A percentile compares a stretch with the other conserved stretches of the same genome.
phyloP scores from a whole-genome alignment of 2,113 vertebrate genomes.

The Chauna torquata region DNA sequence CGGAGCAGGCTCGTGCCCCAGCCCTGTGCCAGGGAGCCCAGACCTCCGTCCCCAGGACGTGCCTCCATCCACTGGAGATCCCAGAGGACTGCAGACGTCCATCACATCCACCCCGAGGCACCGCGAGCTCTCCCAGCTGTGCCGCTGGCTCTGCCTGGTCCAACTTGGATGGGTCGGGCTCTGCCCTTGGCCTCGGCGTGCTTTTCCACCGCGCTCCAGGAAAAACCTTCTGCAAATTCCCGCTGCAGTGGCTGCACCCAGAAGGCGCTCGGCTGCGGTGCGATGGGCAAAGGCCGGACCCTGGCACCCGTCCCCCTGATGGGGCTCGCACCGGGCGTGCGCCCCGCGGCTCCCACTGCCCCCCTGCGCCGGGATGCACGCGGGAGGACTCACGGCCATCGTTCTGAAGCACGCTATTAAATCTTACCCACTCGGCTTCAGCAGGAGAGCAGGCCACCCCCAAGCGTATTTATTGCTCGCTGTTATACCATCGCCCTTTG shows the following conservation, averaged over 20 bases:
- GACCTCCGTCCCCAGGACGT: accelerated
- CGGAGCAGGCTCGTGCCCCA: accelerated
- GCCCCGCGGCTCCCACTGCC: neutral
- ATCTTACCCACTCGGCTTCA: neutral
- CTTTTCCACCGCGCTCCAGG: neutral
- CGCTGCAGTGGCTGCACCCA: accelerated
- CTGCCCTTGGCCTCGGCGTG: neutral
- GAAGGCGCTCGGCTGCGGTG: neutral
- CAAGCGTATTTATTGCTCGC: neutral
- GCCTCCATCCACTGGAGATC: neutral
- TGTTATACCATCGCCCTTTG: neutral
- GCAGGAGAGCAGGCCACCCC: neutral
- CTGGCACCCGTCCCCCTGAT: neutral
- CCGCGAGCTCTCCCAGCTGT: neutral
- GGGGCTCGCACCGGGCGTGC: too few relatives aligned
- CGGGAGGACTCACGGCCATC: neutral
- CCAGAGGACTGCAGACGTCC: accelerated
- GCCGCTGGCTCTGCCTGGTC: neutral
- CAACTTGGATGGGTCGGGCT: accelerated
- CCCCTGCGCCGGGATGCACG: neutral
- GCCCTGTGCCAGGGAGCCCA: accelerated
- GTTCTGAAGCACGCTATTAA: neutral
- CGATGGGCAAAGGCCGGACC: neutral
- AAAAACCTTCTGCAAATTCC: neutral
- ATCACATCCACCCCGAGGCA: neutral